Evolutionary conservation across 2,113 vertebrate species (phyloP).

Genomic region (Cacatua alba): DNA sequence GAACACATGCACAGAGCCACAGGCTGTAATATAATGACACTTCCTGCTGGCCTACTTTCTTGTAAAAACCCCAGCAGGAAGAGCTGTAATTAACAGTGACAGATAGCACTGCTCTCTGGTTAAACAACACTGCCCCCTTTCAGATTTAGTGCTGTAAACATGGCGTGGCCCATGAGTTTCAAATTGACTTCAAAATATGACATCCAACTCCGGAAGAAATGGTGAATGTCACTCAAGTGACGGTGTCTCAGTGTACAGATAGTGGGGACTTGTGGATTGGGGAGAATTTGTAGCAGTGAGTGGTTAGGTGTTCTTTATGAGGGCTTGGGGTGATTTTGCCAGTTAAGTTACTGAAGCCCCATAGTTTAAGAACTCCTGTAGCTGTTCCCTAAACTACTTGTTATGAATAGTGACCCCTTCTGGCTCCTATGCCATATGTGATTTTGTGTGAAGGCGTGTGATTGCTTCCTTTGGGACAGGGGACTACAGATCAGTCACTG

Average conservation of each 20-base stretch:
- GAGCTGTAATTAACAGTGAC: conserved; percentile 37
- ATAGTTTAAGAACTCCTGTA: neutral
- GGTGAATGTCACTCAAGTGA: neutral
- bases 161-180: neutral
- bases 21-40: conserved; percentile 59
- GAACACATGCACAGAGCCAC: conserved; percentile 29
- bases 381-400: neutral
- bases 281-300: neutral
- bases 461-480: neutral
- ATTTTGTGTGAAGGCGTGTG: neutral
- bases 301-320: neutral
- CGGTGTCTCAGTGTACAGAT: fast-evolving
- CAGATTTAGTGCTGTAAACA: neutral
- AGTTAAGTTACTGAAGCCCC: neutral
- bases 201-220: neutral
- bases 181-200: neutral
- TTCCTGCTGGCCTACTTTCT: conserved; percentile 60
- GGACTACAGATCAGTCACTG: neutral
- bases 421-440: neutral
- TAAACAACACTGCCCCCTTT: conserved; percentile 19
- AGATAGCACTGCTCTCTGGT: neutral
- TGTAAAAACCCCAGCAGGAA: conserved; percentile 23
- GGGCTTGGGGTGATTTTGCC: neutral
- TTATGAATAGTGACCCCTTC: neutral
- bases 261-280: neutral